Evolutionary conservation across 2,113 vertebrate genomes (phyloP), one percentile per base, ranked within the genome.

Genomic region (Bujurquina vittata): DNA sequence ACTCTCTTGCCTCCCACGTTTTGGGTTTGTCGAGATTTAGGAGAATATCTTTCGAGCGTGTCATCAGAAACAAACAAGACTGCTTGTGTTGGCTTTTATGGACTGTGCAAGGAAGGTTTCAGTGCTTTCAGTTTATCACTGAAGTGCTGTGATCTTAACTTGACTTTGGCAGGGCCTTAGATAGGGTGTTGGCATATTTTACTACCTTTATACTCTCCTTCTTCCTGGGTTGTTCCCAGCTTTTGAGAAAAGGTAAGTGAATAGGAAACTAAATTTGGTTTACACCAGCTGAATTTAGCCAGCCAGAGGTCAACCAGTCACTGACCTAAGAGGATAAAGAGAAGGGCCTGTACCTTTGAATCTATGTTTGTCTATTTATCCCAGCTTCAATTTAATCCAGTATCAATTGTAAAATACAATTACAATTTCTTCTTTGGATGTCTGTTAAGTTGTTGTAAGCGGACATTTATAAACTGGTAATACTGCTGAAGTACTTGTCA

Each of bases 81-180:
- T 43, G 9, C 18, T 10, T 57, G 37, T 18, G 26, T 58, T 61
- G 59, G 12, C 49, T 85, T 75, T 60, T 20, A 3, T 22, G 49
- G n/a, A 20, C 3, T 18, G 12, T 33, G 54, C 56, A 40, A 55
- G 61, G 14, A 29, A 4, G 18, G 9, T 58, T 12, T 72, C 1
- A 4, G 22, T 84, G 26, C 22, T 78, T 77, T 75, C 5, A 58
- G 72, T 80, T 84, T 55, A 20, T 79, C 8, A 7, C 5, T n/a
- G 15, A 35, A 74, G 43, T 2, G 15, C 79, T 35, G 23, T 93
- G 93, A 92, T 93, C 89, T 89, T 94, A 88, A 90, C 26, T 86
- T 92, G 92, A 94, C 94, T 93, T 93, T 94, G 92, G 72, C 74
- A 54, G 54, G 88, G 83, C 87, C 83, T 81, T 29, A 61, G 56